Evolutionary conservation across 2,113 vertebrate genomes (phyloP).

Genomic region (Syngnathus floridae): DNA sequence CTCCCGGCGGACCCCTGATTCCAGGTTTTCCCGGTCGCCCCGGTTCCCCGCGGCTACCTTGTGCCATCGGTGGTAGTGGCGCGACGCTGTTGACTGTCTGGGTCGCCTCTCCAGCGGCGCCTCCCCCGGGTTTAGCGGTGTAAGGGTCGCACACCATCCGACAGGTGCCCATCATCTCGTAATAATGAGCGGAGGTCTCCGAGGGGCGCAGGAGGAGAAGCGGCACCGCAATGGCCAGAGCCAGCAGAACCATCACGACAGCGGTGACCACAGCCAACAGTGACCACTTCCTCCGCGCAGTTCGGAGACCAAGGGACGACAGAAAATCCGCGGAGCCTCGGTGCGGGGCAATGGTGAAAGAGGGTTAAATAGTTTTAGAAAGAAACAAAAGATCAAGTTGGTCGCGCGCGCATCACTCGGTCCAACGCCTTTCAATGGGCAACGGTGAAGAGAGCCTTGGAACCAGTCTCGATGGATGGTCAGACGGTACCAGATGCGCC

Average conservation of each 20-base stretch:
- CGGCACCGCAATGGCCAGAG: constrained; percentile 72
- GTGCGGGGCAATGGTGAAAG: constrained; percentile 71
- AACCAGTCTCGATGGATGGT: constrained; percentile 26
- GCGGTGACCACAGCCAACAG: constrained; percentile 66
- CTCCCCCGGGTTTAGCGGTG: constrained; percentile 60
- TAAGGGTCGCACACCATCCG: constrained; percentile 88
- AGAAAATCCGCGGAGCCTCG: constrained; percentile 66
- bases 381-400: constrained; percentile 10
- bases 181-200: constrained; percentile 75
- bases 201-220: constrained; percentile 68
- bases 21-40: constrained; percentile 81
- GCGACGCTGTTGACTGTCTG: constrained; percentile 75
- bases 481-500: constrained; percentile 33
- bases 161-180: constrained; percentile 90
- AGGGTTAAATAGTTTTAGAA: constrained; percentile 21
- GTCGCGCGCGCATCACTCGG: constrained; percentile 19
- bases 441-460: constrained; percentile 21
- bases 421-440: constrained; percentile 12
- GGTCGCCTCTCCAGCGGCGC: constrained; percentile 74
- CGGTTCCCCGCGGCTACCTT: constrained; percentile 77
- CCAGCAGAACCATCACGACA: constrained; percentile 75
- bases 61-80: constrained; percentile 69
- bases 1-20: constrained; percentile 75
- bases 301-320: constrained; percentile 64
- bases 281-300: constrained; percentile 67